Evolutionary conservation across 2,797 vertebrate genomes (phyloP).

Genomic region (Pangasius djambal): DNA sequence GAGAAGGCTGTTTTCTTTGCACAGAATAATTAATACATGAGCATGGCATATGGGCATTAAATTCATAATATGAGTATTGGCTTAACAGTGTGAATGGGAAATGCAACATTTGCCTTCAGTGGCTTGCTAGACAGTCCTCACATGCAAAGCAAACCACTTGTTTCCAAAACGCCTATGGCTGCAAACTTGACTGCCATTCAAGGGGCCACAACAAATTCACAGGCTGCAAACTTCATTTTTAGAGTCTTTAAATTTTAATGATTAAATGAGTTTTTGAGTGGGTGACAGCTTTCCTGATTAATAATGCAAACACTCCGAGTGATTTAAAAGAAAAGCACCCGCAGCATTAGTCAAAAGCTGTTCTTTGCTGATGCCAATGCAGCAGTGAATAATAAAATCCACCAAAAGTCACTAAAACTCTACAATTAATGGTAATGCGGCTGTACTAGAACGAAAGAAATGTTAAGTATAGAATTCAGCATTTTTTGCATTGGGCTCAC

Average conservation of each 20-base stretch:
- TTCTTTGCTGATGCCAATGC: constrained; percentile 2
- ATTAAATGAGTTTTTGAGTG: constrained; percentile 69
- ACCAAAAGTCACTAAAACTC: background rate
- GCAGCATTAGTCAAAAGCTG: constrained; percentile 16
- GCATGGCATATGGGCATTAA: constrained; percentile 34
- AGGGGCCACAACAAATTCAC: constrained; percentile 31
- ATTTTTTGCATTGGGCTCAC: background rate
- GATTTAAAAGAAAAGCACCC: constrained; percentile 17
- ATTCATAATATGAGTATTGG: constrained; percentile 38
- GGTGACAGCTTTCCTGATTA: constrained; percentile 65
- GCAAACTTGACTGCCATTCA: constrained; percentile 15
- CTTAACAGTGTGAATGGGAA: constrained; percentile 9
- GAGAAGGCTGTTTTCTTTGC: constrained; percentile 19
- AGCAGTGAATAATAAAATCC: constrained; percentile 8
- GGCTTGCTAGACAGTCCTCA: constrained; percentile 8
- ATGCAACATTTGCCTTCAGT: constrained; percentile 7
- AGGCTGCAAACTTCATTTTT: constrained; percentile 52
- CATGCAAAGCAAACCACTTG: constrained; percentile 31
- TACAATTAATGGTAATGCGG: background rate
- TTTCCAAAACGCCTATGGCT: constrained; percentile 1
- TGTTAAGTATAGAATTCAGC: background rate
- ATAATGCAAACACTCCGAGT: constrained; percentile 59
- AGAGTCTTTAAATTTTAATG: constrained; percentile 76
- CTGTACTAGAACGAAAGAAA: background rate
- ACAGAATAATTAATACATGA: constrained; percentile 40